Conservation (phyloP, 1,140 invertebrate genomes). For the Venustaconcha ellipsiformis region DNA sequence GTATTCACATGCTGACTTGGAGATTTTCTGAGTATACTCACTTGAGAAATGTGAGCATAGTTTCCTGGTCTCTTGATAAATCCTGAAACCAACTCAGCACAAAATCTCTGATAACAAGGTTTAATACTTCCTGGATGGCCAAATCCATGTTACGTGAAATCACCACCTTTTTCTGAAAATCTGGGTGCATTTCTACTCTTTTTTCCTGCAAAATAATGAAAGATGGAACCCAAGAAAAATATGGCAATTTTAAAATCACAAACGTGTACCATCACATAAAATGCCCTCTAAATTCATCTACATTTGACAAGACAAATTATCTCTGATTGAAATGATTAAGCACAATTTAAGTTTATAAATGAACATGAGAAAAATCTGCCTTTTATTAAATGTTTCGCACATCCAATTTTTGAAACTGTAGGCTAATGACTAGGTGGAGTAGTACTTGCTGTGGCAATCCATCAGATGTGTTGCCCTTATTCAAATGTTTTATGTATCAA, state of each 20-base stretch:
- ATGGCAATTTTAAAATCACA: background rate
- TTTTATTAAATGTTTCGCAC: too few relatives aligned
- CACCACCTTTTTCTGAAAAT: conserved; percentile 52
- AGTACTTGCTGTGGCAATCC: too few relatives aligned
- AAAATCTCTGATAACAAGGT: conserved; percentile 84
- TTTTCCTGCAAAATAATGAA: conserved; percentile 42
- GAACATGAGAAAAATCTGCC: too few relatives aligned
- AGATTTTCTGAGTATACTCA: conserved; percentile 43
- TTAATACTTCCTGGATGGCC: conserved; percentile 84
- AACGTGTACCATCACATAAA: background rate
- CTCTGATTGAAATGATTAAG: background rate
- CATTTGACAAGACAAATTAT: background rate
- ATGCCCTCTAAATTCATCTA: background rate
- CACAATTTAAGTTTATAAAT: background rate
- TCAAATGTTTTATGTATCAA: too few relatives aligned
- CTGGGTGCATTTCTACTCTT: conserved; percentile 21
- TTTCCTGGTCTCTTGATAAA: conserved; percentile 73
- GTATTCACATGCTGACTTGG: too few relatives aligned
- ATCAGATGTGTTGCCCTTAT: too few relatives aligned
- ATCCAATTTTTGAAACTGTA: too few relatives aligned
- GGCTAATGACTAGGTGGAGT: too few relatives aligned
- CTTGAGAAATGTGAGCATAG: conserved; percentile 69
- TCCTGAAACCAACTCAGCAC: conserved; percentile 81
- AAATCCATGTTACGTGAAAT: conserved; percentile 81
- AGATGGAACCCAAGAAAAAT: background rate